Conservation (phyloP, 2,888 invertebrate species). For the Conistra vaccinii region DNA sequence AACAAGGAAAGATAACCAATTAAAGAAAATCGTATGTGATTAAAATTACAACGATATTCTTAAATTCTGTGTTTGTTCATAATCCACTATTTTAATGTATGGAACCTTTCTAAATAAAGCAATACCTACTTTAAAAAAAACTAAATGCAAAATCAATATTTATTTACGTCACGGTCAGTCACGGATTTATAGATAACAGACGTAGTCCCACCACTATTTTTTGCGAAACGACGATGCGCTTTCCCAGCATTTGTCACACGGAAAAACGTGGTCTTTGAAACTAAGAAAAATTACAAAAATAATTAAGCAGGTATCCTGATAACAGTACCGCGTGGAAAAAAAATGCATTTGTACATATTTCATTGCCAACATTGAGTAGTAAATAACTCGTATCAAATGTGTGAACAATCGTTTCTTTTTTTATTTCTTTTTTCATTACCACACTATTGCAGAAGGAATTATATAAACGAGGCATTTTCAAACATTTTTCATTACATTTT, state of each 20-base stretch:
- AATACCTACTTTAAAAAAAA: background rate
- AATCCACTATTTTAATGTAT: background rate
- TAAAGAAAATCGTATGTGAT: too few relatives aligned
- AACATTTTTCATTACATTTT: background rate
- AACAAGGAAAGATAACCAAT: too few relatives aligned
- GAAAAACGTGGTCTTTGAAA: background rate
- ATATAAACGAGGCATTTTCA: background rate
- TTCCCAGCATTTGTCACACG: background rate
- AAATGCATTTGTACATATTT: background rate
- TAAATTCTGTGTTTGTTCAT: background rate
- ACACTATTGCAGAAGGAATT: background rate
- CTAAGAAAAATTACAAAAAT: background rate
- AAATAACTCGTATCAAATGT: slow-evolving; percentile 8
- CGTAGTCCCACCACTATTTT: slow-evolving; percentile 12
- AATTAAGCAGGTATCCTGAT: background rate
- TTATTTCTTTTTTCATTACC: slow-evolving; percentile 30
- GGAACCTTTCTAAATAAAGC: background rate
- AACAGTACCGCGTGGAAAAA: background rate
- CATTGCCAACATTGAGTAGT: background rate
- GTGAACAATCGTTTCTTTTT: background rate
- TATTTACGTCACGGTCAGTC: background rate
- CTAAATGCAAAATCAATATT: background rate
- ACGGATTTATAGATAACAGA: background rate
- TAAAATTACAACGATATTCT: background rate
- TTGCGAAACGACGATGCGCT: background rate